These are phyloP conservation scores for Mormyrops attenuatus DNA, from an alignment of 2,797 vertebrate genomes.

Conservation along the genomic window DNA sequence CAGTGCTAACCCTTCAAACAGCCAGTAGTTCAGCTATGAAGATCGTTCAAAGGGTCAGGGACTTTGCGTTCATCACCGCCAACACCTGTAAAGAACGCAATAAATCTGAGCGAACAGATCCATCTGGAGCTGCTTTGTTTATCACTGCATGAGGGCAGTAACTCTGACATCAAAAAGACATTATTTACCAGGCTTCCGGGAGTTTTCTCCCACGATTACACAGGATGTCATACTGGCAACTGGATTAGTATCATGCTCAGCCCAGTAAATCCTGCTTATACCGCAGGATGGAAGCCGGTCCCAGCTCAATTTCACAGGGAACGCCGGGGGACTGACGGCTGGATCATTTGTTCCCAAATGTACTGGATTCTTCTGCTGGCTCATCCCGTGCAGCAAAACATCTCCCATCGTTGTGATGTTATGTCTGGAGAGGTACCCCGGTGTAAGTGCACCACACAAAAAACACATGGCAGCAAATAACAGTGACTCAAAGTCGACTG, in stretches of 20 bases:
- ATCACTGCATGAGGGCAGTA: constrained; percentile 36
- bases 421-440: neutral
- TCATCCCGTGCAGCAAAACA: neutral
- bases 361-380: neutral
- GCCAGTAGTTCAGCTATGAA: neutral
- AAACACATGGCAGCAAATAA: neutral
- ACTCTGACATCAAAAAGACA: constrained; percentile 34
- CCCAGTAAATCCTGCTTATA: constrained; percentile 55
- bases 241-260: constrained; percentile 57
- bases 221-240: constrained; percentile 30
- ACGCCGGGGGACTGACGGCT: constrained; percentile 1
- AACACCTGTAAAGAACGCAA: neutral
- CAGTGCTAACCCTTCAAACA: neutral
- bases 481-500: neutral
- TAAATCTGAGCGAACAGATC: neutral
- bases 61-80: neutral
- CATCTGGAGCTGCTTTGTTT: constrained; percentile 5
- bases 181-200: constrained; percentile 37
- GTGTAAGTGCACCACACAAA: neutral
- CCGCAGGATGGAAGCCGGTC: constrained; percentile 51
- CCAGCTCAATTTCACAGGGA: constrained; percentile 62
- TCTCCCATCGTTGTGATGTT: neutral
- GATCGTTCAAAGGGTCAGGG: neutral
- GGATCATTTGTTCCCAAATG: neutral
- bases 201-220: constrained; percentile 30